phyloP scores from a whole-genome alignment of 2,797 vertebrate species.

The Melopsittacus undulatus region DNA sequence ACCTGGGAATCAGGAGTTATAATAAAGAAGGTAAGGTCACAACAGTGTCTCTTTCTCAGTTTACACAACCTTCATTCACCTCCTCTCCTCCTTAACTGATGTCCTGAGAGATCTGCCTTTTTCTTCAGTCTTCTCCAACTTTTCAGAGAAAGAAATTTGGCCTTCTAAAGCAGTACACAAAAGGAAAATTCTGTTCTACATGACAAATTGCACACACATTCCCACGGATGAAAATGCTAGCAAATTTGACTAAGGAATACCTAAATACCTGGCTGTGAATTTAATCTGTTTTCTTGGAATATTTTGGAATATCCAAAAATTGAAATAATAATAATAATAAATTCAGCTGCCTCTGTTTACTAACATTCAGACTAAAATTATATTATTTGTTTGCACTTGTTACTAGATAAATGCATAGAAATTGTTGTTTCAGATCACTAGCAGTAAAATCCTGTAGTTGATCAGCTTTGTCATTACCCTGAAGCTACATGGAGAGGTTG shows the following conservation, averaged over 20 bases:
- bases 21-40: background rate
- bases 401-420: background rate
- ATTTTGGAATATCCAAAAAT: background rate
- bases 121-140: background rate
- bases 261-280: background rate
- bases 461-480: constrained; percentile 50
- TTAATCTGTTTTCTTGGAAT: background rate
- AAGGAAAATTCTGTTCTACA: background rate
- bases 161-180: background rate
- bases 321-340: background rate
- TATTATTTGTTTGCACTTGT: background rate
- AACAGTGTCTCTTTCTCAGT: background rate
- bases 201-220: background rate
- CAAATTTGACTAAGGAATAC: background rate
- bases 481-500: constrained; percentile 40
- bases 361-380: background rate
- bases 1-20: background rate
- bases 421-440: constrained; percentile 14
- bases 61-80: background rate
- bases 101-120: background rate
- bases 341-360: background rate
- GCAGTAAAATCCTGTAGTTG: constrained; percentile 29
- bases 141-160: background rate
- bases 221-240: background rate
- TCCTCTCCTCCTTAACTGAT: background rate